Evolutionary conservation across 2,113 vertebrate genomes (phyloP).

Genomic region (Ranitomeya variabilis): DNA sequence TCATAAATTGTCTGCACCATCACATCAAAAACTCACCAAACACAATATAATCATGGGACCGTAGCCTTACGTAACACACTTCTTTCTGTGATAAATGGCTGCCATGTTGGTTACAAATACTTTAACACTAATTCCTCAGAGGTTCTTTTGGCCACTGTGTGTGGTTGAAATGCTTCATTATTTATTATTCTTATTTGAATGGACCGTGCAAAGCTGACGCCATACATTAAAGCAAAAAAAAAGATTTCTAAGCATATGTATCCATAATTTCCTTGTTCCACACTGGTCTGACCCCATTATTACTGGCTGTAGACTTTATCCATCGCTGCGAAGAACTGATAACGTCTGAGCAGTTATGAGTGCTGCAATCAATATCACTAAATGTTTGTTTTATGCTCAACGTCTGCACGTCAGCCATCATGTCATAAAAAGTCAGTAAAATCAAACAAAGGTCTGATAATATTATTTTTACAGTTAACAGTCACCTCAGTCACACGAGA

Average conservation of each 20-base stretch:
- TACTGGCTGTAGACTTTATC: not conserved
- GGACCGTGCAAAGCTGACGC: not conserved
- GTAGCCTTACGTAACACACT: too few species aligned
- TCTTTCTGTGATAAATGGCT: not conserved
- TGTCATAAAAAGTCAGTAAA: slow-evolving; percentile 17
- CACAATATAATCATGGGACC: too few species aligned
- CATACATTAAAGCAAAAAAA: not conserved
- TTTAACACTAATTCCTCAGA: not conserved
- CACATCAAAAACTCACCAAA: too few species aligned
- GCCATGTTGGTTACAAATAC: not conserved
- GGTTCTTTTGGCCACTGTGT: not conserved
- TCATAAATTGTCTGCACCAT: too few species aligned
- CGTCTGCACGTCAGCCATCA: not conserved
- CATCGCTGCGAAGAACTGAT: not conserved
- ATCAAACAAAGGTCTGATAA: slow-evolving; percentile 27
- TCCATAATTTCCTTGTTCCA: not conserved
- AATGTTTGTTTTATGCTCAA: slow-evolving; percentile 19
- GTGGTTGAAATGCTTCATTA: not conserved
- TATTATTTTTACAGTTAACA: not conserved
- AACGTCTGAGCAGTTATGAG: not conserved
- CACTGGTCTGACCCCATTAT: not conserved
- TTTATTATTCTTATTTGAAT: not conserved
- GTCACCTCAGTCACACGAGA: not conserved
- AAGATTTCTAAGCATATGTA: not conserved
- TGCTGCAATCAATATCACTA: slow-evolving; percentile 35